Evolutionary conservation across 2,113 vertebrate genomes (phyloP).

Genomic region (Baryphthengus martii): DNA sequence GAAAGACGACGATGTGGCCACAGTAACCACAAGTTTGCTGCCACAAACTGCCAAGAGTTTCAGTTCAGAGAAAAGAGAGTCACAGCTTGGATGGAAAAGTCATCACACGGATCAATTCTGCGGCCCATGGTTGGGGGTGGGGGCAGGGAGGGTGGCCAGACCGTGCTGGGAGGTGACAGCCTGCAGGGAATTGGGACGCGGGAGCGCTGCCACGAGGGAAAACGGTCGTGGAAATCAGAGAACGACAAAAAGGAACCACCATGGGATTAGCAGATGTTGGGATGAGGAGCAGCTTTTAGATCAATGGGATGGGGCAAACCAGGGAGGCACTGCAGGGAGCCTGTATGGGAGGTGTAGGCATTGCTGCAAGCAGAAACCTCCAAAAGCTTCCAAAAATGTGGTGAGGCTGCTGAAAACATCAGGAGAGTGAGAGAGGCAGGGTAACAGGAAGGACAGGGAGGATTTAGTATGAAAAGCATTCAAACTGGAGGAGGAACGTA

Average conservation of each 20-base stretch:
- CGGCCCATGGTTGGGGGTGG: fast-evolving
- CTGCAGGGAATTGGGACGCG: neutral
- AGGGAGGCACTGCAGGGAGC: neutral
- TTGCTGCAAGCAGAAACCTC: fast-evolving
- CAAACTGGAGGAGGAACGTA: neutral
- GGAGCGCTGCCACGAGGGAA: neutral
- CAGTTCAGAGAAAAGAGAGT: neutral
- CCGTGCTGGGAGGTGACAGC: neutral
- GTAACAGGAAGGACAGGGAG: neutral
- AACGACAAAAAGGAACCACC: fast-evolving
- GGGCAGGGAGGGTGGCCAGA: neutral
- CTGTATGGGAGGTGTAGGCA: fast-evolving
- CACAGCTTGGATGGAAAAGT: neutral
- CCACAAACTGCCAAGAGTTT: neutral
- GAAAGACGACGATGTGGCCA: neutral
- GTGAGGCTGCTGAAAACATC: neutral
- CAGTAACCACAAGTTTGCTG: neutral
- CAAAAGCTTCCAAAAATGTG: fast-evolving
- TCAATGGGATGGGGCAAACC: fast-evolving
- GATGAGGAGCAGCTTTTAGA: neutral
- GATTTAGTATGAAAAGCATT: neutral
- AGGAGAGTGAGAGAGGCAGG: neutral
- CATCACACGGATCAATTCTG: fast-evolving
- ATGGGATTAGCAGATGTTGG: neutral
- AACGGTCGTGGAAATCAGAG: fast-evolving